Percentiles rank a stretch among this genome's conserved stretches.
phyloP scores from a whole-genome alignment of 2,113 vertebrate genomes.

The Lepus americanus region DNA sequence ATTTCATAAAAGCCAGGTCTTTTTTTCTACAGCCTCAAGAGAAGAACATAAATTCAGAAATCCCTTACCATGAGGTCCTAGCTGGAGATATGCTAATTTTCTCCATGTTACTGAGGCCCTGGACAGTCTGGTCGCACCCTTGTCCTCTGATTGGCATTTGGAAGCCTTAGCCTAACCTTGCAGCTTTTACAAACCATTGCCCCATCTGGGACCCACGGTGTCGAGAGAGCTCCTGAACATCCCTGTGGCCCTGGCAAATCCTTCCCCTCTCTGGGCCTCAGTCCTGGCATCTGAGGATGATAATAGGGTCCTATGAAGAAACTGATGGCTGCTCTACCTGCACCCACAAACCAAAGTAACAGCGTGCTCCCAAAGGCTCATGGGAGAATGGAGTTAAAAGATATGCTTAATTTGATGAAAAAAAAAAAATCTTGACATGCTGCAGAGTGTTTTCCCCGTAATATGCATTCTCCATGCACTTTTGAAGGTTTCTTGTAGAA shows the following conservation, averaged over 20 bases:
- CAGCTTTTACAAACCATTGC: no score
- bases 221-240: neutral
- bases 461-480: no score
- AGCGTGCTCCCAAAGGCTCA: neutral
- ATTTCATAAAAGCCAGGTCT: slow-evolving; percentile 7
- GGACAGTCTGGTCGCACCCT: neutral
- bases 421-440: no score
- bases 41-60: neutral
- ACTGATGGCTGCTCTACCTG: neutral
- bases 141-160: neutral
- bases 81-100: neutral
- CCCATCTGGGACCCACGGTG: neutral
- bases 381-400: no score
- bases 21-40: neutral
- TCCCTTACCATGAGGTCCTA: neutral
- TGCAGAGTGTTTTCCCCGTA: no score
- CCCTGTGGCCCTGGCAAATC: neutral
- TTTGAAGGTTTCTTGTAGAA: neutral
- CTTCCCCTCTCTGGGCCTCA: neutral
- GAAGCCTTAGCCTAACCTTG: neutral
- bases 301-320: neutral
- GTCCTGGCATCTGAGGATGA: neutral
- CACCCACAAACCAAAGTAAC: neutral
- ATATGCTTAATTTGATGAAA: no score
- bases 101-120: neutral